A percentile compares a stretch with the other conserved stretches of the same genome.
phyloP scores from a whole-genome alignment of 2,888 invertebrate genomes.

The Nemotelus pantherinus region DNA sequence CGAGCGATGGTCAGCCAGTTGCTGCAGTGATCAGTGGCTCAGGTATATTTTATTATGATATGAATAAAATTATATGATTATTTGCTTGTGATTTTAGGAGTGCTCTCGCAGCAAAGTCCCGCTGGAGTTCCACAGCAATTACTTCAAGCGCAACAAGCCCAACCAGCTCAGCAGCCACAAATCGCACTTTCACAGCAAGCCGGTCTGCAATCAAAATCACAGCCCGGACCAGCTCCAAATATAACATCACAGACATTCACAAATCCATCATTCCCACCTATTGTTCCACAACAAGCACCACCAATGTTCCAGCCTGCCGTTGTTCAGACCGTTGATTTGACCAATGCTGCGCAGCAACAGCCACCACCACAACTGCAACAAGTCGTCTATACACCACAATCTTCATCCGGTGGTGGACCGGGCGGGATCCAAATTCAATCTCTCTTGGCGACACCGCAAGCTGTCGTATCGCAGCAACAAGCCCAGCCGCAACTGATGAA shows the following conservation, averaged over 20 bases:
- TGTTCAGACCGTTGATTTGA: conserved; percentile 43
- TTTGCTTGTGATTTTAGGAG: not conserved
- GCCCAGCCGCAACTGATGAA: conserved; percentile 20
- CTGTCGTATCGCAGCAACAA: conserved; percentile 37
- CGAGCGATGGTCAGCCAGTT: conserved; percentile 50
- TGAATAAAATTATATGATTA: not conserved
- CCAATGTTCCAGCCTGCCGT: conserved; percentile 40
- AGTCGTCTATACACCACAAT: conserved; percentile 6
- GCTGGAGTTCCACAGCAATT: conserved; percentile 50
- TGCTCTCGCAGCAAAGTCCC: conserved; percentile 47
- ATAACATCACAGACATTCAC: conserved; percentile 88
- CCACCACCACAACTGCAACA: conserved; percentile 19
- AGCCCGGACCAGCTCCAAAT: conserved; percentile 57
- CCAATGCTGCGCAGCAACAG: conserved; percentile 31
- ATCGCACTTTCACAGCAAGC: conserved; percentile 19
- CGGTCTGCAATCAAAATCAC: conserved; percentile 48
- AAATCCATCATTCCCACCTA: conserved; percentile 78
- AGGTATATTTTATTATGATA: conserved; percentile 19
- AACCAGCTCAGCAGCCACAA: conserved; percentile 50
- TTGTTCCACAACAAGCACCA: conserved; percentile 53
- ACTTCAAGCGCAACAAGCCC: conserved; percentile 51
- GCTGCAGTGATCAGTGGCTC: conserved; percentile 34
- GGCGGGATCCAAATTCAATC: conserved; percentile 44
- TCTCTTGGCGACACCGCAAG: conserved; percentile 31
- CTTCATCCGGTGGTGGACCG: not conserved